Conservation (phyloP, 1,140 invertebrate genomes). For the Manduca sexta region DNA sequence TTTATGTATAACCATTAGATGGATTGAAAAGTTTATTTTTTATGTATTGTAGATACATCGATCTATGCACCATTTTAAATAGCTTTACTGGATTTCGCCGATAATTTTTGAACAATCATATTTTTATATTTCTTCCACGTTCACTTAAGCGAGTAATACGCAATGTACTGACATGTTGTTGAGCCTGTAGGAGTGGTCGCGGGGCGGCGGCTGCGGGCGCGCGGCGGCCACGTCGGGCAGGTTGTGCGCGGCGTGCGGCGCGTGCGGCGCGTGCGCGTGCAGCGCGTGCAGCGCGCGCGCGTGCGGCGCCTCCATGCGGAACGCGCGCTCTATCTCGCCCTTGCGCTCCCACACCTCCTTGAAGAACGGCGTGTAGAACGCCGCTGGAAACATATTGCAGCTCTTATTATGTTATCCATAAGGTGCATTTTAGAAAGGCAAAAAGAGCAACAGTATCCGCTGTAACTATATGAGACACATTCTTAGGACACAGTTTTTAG, state of each 20-base stretch:
- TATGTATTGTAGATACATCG: too few species aligned
- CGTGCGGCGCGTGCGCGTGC: constrained; percentile 87
- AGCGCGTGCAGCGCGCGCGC: constrained; percentile 84
- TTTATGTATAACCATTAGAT: too few species aligned
- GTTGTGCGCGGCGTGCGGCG: constrained; percentile 30
- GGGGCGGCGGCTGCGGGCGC: constrained; percentile 76
- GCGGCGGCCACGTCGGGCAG: constrained; percentile 64
- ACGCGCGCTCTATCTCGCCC: constrained; percentile 93
- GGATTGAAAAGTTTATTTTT: too few species aligned
- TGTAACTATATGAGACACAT: too few species aligned
- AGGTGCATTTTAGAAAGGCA: too few species aligned
- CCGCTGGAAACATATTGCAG: constrained; percentile 74
- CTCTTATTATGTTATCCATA: not conserved
- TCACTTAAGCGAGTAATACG: too few species aligned
- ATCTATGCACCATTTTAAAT: too few species aligned
- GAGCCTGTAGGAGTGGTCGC: constrained; percentile 82
- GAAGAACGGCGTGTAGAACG: constrained; percentile 96
- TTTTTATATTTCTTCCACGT: too few species aligned
- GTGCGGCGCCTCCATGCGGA: constrained; percentile 89
- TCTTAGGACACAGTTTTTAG: too few species aligned
- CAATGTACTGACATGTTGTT: constrained; percentile 74
- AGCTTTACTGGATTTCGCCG: too few species aligned
- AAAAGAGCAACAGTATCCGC: too few species aligned
- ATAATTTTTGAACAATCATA: too few species aligned
- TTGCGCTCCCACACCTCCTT: constrained; percentile 97